These are phyloP conservation scores for Hydropsyche betteni DNA, from an alignment of 2,888 invertebrate genomes.

Conservation along the genomic window DNA sequence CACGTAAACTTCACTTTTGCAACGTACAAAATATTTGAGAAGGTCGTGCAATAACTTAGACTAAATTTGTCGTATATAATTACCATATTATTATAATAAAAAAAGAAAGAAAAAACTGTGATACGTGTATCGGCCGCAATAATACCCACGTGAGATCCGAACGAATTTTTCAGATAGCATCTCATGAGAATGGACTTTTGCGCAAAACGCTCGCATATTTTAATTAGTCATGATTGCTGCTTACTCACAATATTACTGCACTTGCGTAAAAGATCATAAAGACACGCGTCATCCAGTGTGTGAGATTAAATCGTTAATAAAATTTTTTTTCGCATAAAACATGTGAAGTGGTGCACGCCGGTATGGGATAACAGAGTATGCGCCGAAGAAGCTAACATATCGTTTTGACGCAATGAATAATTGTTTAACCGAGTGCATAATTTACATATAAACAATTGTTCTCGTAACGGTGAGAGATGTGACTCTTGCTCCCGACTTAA, in stretches of 20 bases:
- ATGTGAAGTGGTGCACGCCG: no score
- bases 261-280: slow-evolving; percentile 1
- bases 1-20: slow-evolving; percentile 29
- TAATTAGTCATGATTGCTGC: slow-evolving; percentile 1
- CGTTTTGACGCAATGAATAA: slow-evolving; percentile 26
- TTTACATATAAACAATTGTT: slow-evolving; percentile 32
- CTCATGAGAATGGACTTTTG: neutral
- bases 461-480: slow-evolving; percentile 11
- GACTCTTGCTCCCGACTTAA: slow-evolving; percentile 22
- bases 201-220: slow-evolving; percentile 14
- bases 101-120: no score
- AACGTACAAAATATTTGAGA: neutral
- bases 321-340: no score
- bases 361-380: neutral
- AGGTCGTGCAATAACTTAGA: no score
- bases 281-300: slow-evolving; percentile 8
- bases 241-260: neutral
- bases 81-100: no score
- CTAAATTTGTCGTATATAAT: no score
- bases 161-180: neutral
- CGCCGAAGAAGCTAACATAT: slow-evolving; percentile 8
- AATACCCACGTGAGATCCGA: neutral
- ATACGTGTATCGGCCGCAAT: no score
- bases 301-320: neutral
- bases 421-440: slow-evolving; percentile 23